These are phyloP conservation scores for Merops nubicus DNA, from an alignment of 2,113 vertebrate species.

Conservation along the genomic window DNA sequence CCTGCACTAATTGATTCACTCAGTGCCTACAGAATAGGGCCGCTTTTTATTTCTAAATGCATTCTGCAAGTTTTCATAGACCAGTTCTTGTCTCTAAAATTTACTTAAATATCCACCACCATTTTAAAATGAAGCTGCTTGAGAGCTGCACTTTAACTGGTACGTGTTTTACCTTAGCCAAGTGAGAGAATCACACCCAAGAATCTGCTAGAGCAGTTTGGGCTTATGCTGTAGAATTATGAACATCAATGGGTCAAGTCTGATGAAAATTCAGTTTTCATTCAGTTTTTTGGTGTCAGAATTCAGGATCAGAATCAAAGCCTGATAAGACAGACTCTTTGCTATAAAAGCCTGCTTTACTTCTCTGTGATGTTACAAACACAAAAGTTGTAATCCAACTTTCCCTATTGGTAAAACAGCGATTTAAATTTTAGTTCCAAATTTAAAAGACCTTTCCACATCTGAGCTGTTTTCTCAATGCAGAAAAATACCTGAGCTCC, in stretches of 20 bases:
- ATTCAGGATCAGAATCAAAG: not conserved
- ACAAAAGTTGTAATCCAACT: not conserved
- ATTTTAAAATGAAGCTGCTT: not conserved
- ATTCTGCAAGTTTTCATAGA: too few species aligned
- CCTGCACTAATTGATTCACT: not conserved
- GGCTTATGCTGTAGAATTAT: not conserved
- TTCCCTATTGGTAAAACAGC: not conserved
- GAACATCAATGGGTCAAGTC: not conserved
- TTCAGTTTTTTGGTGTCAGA: not conserved
- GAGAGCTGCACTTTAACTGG: not conserved
- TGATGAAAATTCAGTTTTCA: not conserved
- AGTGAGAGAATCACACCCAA: not conserved
- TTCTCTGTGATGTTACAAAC: not conserved
- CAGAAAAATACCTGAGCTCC: not conserved
- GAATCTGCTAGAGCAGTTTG: not conserved
- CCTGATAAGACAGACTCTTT: not conserved
- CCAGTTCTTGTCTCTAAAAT: too few species aligned
- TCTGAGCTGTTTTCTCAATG: not conserved
- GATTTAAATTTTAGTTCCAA: not conserved
- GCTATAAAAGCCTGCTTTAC: not conserved
- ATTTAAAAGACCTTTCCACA: not conserved
- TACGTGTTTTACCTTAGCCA: not conserved
- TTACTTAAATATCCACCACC: too few species aligned
- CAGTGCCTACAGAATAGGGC: not conserved
- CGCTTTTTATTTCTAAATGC: too few species aligned